phyloP scores from a whole-genome alignment of 2,113 vertebrate species.

The Coryphaenoides rupestris region DNA sequence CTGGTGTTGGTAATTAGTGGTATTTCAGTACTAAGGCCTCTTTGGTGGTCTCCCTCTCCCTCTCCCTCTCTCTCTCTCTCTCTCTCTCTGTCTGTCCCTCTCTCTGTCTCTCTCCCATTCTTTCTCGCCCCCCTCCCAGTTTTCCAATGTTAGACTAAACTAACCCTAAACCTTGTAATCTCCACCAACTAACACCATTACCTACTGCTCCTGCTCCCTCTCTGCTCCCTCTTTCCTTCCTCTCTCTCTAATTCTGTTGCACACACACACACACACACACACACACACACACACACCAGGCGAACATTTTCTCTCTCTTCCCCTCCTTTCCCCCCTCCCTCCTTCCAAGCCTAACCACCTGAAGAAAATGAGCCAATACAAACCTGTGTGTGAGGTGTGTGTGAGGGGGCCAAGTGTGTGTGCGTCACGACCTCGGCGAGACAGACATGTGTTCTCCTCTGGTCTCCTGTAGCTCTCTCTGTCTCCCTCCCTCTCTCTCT shows the following conservation, averaged over 20 bases:
- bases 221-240: too few species aligned
- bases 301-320: constrained; percentile 17
- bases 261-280: constrained; percentile 35
- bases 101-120: constrained; percentile 77
- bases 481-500: too few species aligned
- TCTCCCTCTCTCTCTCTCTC: constrained; percentile 70
- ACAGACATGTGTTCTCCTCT: constrained; percentile 57
- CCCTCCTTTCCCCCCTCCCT: constrained; percentile 26
- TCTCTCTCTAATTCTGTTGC: constrained; percentile 49
- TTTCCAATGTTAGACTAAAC: constrained; percentile 69
- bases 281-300: constrained; percentile 24
- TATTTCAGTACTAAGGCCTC: constrained; percentile 82
- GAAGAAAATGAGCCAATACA: constrained; percentile 70
- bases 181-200: constrained; percentile 67
- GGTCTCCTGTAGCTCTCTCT: constrained; percentile 51
- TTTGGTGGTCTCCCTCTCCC: constrained; percentile 85
- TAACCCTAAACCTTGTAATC: constrained; percentile 79
- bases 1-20: constrained; percentile 90
- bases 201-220: constrained; percentile 15
- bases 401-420: constrained; percentile 69
- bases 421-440: constrained; percentile 72
- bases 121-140: constrained; percentile 56
- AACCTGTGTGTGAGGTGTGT: constrained; percentile 67
- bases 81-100: constrained; percentile 76
- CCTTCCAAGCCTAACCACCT: constrained; percentile 65